These are phyloP conservation scores for Nomada goodeniana DNA, from an alignment of 2,888 invertebrate genomes.

Conservation along the genomic window DNA sequence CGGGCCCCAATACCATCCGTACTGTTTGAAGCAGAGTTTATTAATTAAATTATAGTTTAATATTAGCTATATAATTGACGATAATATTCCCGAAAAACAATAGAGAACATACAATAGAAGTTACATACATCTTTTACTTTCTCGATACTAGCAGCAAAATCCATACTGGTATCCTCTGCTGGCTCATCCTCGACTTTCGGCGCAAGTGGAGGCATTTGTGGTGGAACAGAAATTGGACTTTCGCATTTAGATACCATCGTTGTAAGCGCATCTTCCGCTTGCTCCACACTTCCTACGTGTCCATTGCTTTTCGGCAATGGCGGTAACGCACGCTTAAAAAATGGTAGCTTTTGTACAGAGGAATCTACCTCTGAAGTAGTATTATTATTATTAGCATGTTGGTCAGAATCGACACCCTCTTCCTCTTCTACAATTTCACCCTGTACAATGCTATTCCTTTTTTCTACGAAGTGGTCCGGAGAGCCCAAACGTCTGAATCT, in stretches of 20 bases:
- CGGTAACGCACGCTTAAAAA: constrained; percentile 88
- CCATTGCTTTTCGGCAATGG: constrained; percentile 87
- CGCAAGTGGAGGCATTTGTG: constrained; percentile 79
- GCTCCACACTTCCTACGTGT: constrained; percentile 81
- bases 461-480: constrained; percentile 84
- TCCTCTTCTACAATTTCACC: constrained; percentile 82
- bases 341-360: constrained; percentile 85
- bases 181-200: constrained; percentile 85
- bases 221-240: constrained; percentile 78
- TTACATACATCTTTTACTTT: constrained; percentile 96
- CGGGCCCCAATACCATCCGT: constrained; percentile 98
- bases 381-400: constrained; percentile 80
- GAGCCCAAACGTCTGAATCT: constrained; percentile 88
- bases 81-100: not conserved
- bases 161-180: constrained; percentile 87
- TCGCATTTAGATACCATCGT: constrained; percentile 79
- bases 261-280: constrained; percentile 82
- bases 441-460: constrained; percentile 81
- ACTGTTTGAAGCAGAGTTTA: constrained; percentile 85
- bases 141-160: constrained; percentile 96
- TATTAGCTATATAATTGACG: too few species aligned
- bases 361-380: constrained; percentile 79
- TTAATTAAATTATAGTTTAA: not conserved
- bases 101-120: not conserved
- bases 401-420: constrained; percentile 76